These are phyloP conservation scores for Melanchra persicariae DNA, from an alignment of 2,888 invertebrate genomes.

Conservation along the genomic window DNA sequence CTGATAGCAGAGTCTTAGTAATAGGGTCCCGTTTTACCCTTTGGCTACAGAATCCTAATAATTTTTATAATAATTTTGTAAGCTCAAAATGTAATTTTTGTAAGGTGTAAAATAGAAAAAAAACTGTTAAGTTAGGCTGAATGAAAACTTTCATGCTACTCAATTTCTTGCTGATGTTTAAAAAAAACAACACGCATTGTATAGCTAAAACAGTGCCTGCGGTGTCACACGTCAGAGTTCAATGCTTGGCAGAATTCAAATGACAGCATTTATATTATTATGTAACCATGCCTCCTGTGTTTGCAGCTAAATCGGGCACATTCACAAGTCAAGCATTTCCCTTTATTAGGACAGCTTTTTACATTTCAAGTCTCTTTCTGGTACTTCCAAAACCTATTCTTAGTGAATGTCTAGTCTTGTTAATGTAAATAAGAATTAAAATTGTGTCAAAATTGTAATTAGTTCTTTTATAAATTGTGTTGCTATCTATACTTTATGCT, in stretches of 20 bases:
- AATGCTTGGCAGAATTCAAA: neutral
- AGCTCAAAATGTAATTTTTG: neutral
- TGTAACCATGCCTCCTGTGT: neutral
- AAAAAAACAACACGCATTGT: neutral
- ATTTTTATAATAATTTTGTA: no score
- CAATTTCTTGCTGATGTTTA: neutral
- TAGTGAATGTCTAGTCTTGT: constrained; percentile 24
- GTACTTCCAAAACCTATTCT: no score
- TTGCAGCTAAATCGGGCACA: neutral
- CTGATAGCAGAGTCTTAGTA: no score
- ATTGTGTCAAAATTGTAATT: neutral
- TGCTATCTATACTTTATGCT: neutral
- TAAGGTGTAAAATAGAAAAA: neutral
- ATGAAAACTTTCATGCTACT: no score
- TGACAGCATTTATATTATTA: neutral
- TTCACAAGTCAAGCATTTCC: neutral
- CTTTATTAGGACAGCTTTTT: neutral
- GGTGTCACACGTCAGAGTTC: neutral
- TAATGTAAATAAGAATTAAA: constrained; percentile 13
- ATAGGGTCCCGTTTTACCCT: no score
- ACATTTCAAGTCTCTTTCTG: neutral
- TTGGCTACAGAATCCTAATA: no score
- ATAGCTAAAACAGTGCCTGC: neutral
- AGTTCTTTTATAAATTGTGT: neutral
- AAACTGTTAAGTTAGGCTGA: neutral